These are phyloP conservation scores for Hippocampus zosterae DNA, from an alignment of 2,113 vertebrate genomes.

Conservation along the genomic window DNA sequence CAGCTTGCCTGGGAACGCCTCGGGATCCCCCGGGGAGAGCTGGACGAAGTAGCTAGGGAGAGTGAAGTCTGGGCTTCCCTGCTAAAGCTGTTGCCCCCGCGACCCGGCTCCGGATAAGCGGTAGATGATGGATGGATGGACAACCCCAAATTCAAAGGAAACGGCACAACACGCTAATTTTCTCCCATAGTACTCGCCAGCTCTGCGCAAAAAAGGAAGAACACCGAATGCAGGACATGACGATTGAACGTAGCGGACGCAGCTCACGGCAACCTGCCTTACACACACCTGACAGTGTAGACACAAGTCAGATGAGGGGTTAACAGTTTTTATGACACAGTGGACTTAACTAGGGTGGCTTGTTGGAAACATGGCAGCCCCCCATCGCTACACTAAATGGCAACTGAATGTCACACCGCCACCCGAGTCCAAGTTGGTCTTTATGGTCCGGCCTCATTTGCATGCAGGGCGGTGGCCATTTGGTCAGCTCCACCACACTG, in stretches of 20 bases:
- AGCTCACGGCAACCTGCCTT: not conserved
- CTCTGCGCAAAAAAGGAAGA: not conserved
- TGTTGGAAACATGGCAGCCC: not conserved
- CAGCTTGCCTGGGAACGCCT: too few relatives aligned
- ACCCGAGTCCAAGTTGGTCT: constrained; percentile 66
- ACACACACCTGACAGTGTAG: not conserved
- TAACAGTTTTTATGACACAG: not conserved
- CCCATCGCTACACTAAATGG: constrained; percentile 53
- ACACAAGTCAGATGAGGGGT: not conserved
- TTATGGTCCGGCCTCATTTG: constrained; percentile 64
- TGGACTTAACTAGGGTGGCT: not conserved
- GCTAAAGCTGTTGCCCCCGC: too few relatives aligned
- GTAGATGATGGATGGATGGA: too few relatives aligned
- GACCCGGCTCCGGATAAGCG: too few relatives aligned
- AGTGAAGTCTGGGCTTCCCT: too few relatives aligned
- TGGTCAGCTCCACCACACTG: constrained; percentile 47
- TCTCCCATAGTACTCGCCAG: not conserved
- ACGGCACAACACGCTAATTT: not conserved
- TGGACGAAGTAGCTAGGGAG: too few relatives aligned
- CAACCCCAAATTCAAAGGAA: not conserved
- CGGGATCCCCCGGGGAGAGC: too few relatives aligned
- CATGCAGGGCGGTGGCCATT: constrained; percentile 56
- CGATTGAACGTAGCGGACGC: not conserved
- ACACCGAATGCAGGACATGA: not conserved
- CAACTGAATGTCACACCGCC: constrained; percentile 74